phyloP scores from a whole-genome alignment of 2,888 invertebrate species.

The Nephrocerus scutellatus region DNA sequence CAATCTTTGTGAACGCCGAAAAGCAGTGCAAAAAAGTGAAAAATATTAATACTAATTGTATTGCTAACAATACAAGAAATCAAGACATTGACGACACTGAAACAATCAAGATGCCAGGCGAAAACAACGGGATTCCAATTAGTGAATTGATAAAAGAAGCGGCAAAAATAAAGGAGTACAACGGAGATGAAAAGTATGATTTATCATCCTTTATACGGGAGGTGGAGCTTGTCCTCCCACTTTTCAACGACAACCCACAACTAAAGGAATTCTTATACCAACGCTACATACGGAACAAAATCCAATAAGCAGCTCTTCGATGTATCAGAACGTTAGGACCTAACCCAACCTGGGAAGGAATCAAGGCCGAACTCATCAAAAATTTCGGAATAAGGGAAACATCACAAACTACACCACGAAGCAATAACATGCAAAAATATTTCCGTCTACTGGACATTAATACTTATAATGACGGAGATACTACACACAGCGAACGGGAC shows the following conservation, averaged over 20 bases:
- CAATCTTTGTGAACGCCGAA: no score
- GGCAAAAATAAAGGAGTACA: constrained; percentile 14
- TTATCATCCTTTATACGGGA: constrained; percentile 19
- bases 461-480: no score
- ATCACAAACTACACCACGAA: constrained; percentile 10
- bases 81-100: no score
- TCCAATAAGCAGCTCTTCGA: constrained; percentile 12
- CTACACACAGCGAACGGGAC: no score
- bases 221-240: constrained; percentile 17
- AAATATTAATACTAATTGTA: no score
- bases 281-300: constrained; percentile 12
- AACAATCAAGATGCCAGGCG: not conserved
- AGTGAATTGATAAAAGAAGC: constrained; percentile 19
- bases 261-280: constrained; percentile 15
- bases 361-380: constrained; percentile 8
- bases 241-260: constrained; percentile 15
- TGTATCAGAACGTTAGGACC: constrained; percentile 4
- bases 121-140: constrained; percentile 9
- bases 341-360: constrained; percentile 8
- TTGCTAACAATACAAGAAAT: no score
- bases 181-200: constrained; percentile 16
- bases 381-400: constrained; percentile 12
- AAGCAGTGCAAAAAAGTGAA: no score
- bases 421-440: constrained; percentile 8
- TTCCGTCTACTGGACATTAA: no score